Base-by-base conservation (phyloP, 1,140 invertebrate genomes). In the Argopecten irradians region DNA sequence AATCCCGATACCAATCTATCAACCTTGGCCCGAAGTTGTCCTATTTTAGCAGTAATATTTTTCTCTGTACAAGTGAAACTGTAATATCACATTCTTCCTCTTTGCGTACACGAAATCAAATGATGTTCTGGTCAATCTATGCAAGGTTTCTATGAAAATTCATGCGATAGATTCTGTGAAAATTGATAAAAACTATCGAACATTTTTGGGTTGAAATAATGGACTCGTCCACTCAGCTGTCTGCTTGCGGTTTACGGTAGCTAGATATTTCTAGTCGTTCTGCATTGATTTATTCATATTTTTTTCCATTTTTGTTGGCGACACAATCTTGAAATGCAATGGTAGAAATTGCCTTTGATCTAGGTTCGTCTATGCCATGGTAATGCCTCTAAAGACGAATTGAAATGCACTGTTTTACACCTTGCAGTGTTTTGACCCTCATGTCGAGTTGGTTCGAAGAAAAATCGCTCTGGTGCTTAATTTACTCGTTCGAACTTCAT, bases 391-490 rank as follows among this genome's bases (percentile, higher is more conserved):
- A 34, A 82, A 82, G 86, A 34, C 55, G 35, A 86, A 86, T 86
- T 32, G 34, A 86, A 36, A 34, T 55, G 86, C 5, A n/a, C 28
- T 34, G 8, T 83, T 82, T 33, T 36, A 36, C 36, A 87, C 83
- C 71, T 87, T 87, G 41, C 39, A 83, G 41, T 87, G 55, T 86
- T 86, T n/a, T 71, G 55, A 71, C 55, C 55, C 55, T 71, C 22
- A n/a, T n/a, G 55, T 71, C 55, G 55, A 71, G 22, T 28, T 71
- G 55, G 55, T n/a, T n/a, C 55, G 22, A 5, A 71, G n/a, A 71
- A 71, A 16, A 71, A 71, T 71, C 55, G 55, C 22, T n/a, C 16
- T 71, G 2, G 55, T 28, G 55, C 14, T 28, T 28, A 71, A 71
- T 7, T 0, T 71, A 71, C 55, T 28, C 22, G 22, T 28, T 71